phyloP scores from a whole-genome alignment of 2,113 vertebrate species.

The Malurus elegans region DNA sequence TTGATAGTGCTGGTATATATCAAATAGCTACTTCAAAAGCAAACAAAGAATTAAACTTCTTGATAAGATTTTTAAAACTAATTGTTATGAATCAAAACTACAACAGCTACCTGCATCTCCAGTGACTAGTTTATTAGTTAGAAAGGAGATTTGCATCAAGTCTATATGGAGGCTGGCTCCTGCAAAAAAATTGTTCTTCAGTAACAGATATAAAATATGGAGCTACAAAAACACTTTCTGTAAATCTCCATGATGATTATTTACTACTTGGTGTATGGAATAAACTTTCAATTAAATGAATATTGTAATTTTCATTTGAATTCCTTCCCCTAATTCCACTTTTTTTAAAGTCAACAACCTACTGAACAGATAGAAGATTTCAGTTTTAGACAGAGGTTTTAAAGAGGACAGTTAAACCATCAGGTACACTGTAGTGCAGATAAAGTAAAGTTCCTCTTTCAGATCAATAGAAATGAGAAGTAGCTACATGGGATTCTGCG shows the following conservation, averaged over 20 bases:
- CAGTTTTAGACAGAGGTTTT: not conserved
- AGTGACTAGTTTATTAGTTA: not conserved
- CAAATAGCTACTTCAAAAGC: not conserved
- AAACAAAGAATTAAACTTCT: not conserved
- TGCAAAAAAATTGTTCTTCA: not conserved
- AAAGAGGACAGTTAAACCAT: slow-evolving; percentile 47
- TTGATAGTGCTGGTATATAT: not conserved
- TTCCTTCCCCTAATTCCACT: not conserved
- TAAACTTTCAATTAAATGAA: not conserved
- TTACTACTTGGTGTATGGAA: not conserved
- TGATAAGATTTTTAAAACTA: not conserved
- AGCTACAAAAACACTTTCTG: not conserved
- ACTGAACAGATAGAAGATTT: not conserved
- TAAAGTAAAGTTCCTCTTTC: slow-evolving; percentile 60
- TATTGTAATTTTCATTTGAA: not conserved
- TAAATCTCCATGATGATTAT: not conserved
- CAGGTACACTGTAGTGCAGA: slow-evolving; percentile 41
- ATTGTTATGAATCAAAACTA: not conserved
- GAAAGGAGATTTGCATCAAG: not conserved
- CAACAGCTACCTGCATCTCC: not conserved
- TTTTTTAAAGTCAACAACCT: not conserved
- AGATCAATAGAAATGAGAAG: slow-evolving; percentile 58
- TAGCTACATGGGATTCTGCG: not conserved
- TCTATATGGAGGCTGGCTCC: not conserved
- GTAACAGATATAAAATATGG: not conserved